Conservation (phyloP, 2,113 vertebrate species). For the Callorhinus ursinus region DNA sequence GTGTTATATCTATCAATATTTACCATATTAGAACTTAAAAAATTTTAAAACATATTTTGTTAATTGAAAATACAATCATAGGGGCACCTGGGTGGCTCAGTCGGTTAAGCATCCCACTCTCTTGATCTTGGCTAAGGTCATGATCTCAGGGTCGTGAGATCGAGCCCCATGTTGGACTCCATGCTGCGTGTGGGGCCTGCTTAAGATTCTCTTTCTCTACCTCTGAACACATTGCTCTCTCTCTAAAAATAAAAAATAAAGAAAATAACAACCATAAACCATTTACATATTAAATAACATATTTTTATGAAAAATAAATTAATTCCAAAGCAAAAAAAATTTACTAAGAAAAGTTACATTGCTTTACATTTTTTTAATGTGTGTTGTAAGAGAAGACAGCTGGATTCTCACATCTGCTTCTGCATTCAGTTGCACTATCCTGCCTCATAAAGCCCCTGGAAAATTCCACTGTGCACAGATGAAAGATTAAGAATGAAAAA, state of each 20-base stretch:
- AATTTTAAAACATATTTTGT: neutral
- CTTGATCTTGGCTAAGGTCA: neutral
- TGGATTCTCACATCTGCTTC: neutral
- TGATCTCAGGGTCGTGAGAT: neutral
- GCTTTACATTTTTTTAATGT: neutral
- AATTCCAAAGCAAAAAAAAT: neutral
- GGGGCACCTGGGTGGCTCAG: neutral
- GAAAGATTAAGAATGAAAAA: slow-evolving; percentile 35
- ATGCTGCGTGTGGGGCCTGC: neutral
- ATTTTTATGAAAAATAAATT: slow-evolving; percentile 18
- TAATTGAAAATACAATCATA: neutral
- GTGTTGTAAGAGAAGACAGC: neutral
- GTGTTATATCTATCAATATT: neutral
- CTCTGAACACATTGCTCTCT: fast-evolving
- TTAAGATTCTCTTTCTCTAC: neutral
- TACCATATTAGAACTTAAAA: neutral
- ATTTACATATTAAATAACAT: neutral
- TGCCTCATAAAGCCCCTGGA: neutral
- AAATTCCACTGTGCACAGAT: neutral
- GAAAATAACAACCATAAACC: neutral
- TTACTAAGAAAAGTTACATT: neutral
- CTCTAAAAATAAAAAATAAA: neutral
- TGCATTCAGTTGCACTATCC: neutral
- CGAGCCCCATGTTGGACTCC: neutral
- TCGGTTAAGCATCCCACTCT: neutral